Base-by-base conservation (phyloP, 2,797 vertebrate genomes). In the Numenius phaeopus region DNA sequence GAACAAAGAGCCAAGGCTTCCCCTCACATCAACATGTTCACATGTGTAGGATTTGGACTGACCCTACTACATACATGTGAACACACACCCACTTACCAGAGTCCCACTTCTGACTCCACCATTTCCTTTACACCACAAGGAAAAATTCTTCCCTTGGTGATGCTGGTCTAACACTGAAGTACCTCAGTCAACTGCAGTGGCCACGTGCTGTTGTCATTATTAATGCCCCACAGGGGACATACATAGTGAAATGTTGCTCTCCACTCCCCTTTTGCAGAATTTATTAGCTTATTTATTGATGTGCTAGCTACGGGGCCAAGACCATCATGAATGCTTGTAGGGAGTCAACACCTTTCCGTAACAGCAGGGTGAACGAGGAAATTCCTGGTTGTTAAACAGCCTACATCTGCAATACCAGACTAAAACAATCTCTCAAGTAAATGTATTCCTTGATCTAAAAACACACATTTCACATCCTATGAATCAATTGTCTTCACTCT, bases 401-500 rank as follows among this genome's bases (percentile, higher is more conserved):
- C 77, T 76, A 78, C 85, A 90, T 90, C 77, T 93, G 95, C 75
- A 89, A 57, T 4, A 57, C 19, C 71, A 93, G 86, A 65, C 70
- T 93, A 77, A 87, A 93, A 67, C 70, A 76, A 75, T 90, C 79
- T 83, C 85, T 90, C 72, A 37, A 82, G 62, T 82, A 58, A 83
- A 84, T 40, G 50, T 59, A 62, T 27, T 79, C 77, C 90, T 93
- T 93, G 86, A 93, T 94, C 95, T 89, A 70, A 82, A 93, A 70
- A 34, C 50, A 47, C 78, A 73, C 67, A 70, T 87, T 94, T 94
- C 84, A 79, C 62, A 90, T 91, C 76, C 67, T 34, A 66, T 59
- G 72, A 91, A 58, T 83, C 94, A 84, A 72, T 89, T 92, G 90
- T 96, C 95, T 94, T 90, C 94, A 96, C 94, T 95, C 93, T 91